These are phyloP conservation scores for Mactra quadrangularis DNA, from an alignment of 1,140 invertebrate genomes.

Conservation along the genomic window DNA sequence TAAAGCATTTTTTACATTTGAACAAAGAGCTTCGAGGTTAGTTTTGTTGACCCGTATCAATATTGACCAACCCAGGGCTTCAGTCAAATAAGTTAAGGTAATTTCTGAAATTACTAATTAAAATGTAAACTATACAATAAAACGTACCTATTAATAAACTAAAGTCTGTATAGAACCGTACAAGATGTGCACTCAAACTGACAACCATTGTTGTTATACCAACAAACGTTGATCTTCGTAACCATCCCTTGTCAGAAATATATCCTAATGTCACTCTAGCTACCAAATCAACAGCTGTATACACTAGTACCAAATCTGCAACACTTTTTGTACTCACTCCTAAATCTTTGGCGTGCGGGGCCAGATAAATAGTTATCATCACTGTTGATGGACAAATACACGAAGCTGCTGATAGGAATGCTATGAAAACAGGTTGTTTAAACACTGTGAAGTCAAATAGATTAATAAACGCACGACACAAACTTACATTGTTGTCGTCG, in stretches of 20 bases:
- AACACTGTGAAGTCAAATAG: not conserved
- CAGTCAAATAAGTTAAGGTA: too few relatives aligned
- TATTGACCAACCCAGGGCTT: too few relatives aligned
- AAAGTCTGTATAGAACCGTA: not conserved
- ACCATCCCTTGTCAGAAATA: constrained; percentile 19
- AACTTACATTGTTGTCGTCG: not conserved
- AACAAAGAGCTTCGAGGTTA: too few relatives aligned
- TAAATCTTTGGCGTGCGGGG: constrained; percentile 25
- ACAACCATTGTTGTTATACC: not conserved
- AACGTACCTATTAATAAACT: not conserved
- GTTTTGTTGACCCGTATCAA: too few relatives aligned
- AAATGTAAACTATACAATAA: too few relatives aligned
- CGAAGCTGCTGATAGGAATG: not conserved
- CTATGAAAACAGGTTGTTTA: not conserved
- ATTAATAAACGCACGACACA: not conserved
- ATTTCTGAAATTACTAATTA: too few relatives aligned
- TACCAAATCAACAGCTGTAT: constrained; percentile 6
- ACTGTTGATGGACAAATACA: not conserved
- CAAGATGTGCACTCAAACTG: not conserved
- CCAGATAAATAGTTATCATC: constrained; percentile 2
- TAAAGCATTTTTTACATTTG: too few relatives aligned
- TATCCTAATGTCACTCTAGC: constrained; percentile 2
- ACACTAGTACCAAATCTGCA: not conserved
- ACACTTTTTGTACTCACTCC: not conserved
- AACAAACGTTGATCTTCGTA: constrained; percentile 9